Base-by-base conservation (phyloP, 2,797 vertebrate genomes). In the Naso thynnoides region DNA sequence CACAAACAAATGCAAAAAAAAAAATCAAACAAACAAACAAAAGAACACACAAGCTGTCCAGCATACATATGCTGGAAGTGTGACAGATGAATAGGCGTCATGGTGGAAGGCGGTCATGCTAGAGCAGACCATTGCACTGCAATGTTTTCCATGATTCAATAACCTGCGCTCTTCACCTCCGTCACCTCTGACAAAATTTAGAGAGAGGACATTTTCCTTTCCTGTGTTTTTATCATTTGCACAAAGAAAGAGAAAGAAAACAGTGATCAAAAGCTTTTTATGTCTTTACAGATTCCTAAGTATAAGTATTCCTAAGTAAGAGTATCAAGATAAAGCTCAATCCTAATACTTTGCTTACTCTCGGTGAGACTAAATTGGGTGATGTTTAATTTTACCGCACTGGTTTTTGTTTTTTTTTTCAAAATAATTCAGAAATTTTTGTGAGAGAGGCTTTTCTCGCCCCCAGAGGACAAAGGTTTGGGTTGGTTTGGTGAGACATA, bases 81-180 rank as follows among this genome's bases (percentile, higher is more conserved):
- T 64, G 76, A 76, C 76, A 74, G 78, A 90, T 92, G 92, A 91
- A 91, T 88, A 92, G 89, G 81, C 85, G 62, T 89, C 89, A 77
- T 73, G 81, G 81, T 63, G 70, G 88, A 91, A 81, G 85, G 65
- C 82, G 66, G 73, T 68, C 63, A 60, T 76, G 73, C 82, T 70
- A 65, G 58, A 66, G 54, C 65, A 74, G 75, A 71, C 67, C 0
- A 38, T 73, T 36, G 36, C 47, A 18, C 64, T 52, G 72, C 76
- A 56, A 63, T 85, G 76, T 83, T 89, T 86, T 79, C 57, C 62
- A 81, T 69, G 50, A 81, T 79, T 82, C 61, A 56, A 26, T 65
- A 77, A 81, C 78, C 76, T 64, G 66, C 26, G 2, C 71, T 78
- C 53, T 60, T 76, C 75, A 54, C 62, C 73, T 74, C 48, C 2